Conservation (phyloP, 2,888 invertebrate species). For the Oxycera nigricornis region DNA sequence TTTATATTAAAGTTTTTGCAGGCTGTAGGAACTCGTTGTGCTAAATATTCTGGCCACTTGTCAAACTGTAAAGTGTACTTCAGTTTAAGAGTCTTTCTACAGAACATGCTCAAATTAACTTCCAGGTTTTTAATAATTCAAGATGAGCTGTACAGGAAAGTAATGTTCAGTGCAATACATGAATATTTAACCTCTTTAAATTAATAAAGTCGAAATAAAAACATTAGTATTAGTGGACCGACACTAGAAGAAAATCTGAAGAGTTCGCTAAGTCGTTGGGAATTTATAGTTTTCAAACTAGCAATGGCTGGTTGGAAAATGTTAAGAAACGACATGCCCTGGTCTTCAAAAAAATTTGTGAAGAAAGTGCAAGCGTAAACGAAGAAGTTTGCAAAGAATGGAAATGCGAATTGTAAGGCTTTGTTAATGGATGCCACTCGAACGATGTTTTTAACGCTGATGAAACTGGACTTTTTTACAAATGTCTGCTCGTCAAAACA, state of each 20-base stretch:
- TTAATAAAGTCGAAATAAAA: neutral
- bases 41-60: too few species aligned
- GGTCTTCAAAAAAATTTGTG: neutral
- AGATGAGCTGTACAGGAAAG: too few species aligned
- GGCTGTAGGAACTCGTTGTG: too few species aligned
- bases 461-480: conserved; percentile 53
- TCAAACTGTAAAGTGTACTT: too few species aligned
- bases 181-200: neutral
- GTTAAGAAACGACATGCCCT: conserved; percentile 1
- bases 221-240: neutral
- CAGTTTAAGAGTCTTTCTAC: too few species aligned
- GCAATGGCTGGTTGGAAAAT: conserved; percentile 38
- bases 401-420: neutral
- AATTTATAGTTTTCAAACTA: neutral
- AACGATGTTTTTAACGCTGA: conserved; percentile 51
- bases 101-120: too few species aligned
- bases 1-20: too few species aligned
- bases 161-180: too few species aligned
- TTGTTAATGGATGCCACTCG: conserved; percentile 48
- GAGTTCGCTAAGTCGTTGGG: neutral
- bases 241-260: neutral
- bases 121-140: too few species aligned
- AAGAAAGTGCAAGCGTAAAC: neutral
- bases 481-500: conserved; percentile 51
- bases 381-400: neutral